Evolutionary conservation across 92 coral and sea anemone species (phyloP), one percentile per base, ranked within the genome.

Genomic region (Zoanthus sansibaricus): DNA sequence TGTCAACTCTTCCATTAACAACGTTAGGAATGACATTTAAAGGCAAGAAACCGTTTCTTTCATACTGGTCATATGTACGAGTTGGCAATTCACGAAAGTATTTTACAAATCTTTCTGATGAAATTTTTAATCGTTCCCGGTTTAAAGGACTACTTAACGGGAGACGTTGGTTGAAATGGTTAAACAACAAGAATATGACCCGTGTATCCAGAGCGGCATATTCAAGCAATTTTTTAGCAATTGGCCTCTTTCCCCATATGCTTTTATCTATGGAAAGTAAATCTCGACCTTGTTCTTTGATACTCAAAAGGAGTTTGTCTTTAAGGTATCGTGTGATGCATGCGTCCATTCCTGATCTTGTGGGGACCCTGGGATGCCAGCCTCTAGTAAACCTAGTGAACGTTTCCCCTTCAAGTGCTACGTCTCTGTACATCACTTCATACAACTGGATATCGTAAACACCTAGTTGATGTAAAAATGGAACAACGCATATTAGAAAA

Each of bases 251-350:
- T 55, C 66, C 91, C 95, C 95, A 94, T 45, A 91, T 56, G 71
- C 75, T 14, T 0, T 25, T 7, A 25, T 86, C 66, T 3, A 0
- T 0, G 42, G 77, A 25, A 45, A 94, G 54, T 72, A 93, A 42
- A 71, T 82, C 30, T 48, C 71, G 84, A 16, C 92, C 95, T 9
- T 25, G 25, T 25, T 25, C 25, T 25, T 25, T 25, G 25, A 25
- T 25, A 25, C 25, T 25, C 25, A 25, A 66, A 45, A 88, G 78
- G 49, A 80, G 85, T 59, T 92, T 90, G 54, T 94, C 94, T 67
- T 92, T 78, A 67, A 94, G 86, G 79, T 92, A 94, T 84, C 93
- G 77, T 88, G 93, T 91, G 47, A 94, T 86, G 58, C 95, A 94
- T n/a, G 91, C 91, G 68, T 87, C 83, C 88, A 90, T 88, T 32